phyloP scores from a whole-genome alignment of 2,113 vertebrate genomes.

The Ageneiosus marmoratus region DNA sequence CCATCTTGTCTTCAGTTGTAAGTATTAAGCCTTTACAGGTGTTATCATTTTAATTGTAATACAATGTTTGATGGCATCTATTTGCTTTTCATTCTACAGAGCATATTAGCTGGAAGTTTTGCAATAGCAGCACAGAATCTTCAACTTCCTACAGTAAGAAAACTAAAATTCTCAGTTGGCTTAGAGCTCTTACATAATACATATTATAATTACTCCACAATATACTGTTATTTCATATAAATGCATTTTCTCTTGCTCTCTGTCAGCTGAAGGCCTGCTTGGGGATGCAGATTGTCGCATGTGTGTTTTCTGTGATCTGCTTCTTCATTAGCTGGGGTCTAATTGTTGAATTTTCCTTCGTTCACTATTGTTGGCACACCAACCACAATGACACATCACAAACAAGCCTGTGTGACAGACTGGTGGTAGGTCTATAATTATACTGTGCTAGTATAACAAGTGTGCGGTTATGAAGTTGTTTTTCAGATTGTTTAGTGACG shows the following conservation, averaged over 20 bases:
- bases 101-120: conserved; percentile 65
- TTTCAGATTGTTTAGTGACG: too few species aligned
- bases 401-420: not conserved
- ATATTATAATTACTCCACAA: not conserved
- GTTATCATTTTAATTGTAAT: not conserved
- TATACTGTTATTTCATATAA: not conserved
- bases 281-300: conserved; percentile 66
- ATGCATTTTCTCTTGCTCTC: not conserved
- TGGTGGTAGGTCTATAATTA: not conserved
- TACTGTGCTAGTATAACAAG: too few species aligned
- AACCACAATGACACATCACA: fast-evolving
- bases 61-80: not conserved
- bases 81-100: conserved; percentile 49
- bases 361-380: fast-evolving
- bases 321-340: not conserved
- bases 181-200: not conserved
- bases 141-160: conserved; percentile 66
- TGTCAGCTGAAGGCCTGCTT: conserved; percentile 70
- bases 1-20: conserved; percentile 57
- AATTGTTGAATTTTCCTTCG: fast-evolving
- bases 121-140: conserved; percentile 71
- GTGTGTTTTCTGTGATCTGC: conserved; percentile 42
- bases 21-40: conserved; percentile 36
- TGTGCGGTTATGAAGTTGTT: too few species aligned
- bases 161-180: not conserved